phyloP scores from a whole-genome alignment of 2,113 vertebrate species.

The Brachyhypopomus gauderio region DNA sequence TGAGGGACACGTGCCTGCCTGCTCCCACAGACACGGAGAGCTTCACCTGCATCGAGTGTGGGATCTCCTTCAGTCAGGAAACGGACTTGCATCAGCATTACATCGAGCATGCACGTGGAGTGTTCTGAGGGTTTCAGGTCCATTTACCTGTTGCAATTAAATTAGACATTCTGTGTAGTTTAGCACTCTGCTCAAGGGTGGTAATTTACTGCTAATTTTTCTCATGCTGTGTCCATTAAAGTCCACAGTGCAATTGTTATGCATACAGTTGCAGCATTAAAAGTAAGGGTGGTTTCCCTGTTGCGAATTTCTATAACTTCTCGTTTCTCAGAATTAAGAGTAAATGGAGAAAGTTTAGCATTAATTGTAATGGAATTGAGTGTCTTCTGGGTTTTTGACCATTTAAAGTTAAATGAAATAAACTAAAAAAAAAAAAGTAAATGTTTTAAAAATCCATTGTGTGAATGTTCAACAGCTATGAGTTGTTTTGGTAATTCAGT shows the following conservation, averaged over 20 bases:
- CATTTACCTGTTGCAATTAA: background rate
- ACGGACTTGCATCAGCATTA: conserved; percentile 72
- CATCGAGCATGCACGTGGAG: conserved; percentile 60
- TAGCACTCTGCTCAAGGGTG: background rate
- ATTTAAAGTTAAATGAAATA: background rate
- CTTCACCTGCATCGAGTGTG: conserved; percentile 72
- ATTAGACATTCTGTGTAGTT: conserved; percentile 42
- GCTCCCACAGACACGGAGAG: conserved; percentile 47
- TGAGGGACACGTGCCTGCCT: conserved; percentile 35
- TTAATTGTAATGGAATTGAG: background rate
- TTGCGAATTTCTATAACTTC: background rate
- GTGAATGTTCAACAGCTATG: conserved; percentile 12
- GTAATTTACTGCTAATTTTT: background rate
- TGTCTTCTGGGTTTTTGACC: background rate
- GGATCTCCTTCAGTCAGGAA: conserved; percentile 66
- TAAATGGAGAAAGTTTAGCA: background rate
- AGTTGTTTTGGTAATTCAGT: conserved; percentile 1
- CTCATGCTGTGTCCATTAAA: background rate
- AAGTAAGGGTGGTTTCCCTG: background rate
- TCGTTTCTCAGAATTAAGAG: background rate
- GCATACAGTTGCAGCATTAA: background rate
- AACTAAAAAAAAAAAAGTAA: background rate
- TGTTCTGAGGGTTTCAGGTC: conserved; percentile 33
- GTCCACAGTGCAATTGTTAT: background rate
- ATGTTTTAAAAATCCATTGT: conserved; percentile 13